Conservation (phyloP, 2,888 invertebrate species). For the Caenorhabditis panamensis region DNA sequence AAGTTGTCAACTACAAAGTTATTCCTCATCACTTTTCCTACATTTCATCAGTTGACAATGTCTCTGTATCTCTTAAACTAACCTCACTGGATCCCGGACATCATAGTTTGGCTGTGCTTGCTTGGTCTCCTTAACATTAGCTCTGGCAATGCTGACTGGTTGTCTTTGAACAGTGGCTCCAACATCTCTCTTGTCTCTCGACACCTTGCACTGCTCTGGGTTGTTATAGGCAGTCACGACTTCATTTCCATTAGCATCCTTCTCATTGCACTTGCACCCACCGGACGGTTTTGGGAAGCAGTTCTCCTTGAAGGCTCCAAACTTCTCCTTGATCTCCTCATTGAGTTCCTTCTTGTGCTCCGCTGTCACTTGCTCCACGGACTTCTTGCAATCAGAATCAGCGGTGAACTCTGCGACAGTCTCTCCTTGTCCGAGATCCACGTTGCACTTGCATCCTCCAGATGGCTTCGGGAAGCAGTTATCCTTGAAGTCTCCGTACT, state of each 20-base stretch:
- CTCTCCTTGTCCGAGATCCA: slow-evolving; percentile 72
- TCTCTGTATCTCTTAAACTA: not conserved
- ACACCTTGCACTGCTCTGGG: slow-evolving; percentile 71
- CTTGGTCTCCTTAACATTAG: slow-evolving; percentile 45
- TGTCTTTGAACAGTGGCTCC: slow-evolving; percentile 49
- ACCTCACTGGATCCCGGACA: slow-evolving; percentile 69
- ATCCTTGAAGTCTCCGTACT: slow-evolving; percentile 75
- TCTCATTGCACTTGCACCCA: slow-evolving; percentile 79
- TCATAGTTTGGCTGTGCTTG: slow-evolving; percentile 58
- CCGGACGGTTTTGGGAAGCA: slow-evolving; percentile 78
- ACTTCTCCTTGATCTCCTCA: slow-evolving; percentile 78
- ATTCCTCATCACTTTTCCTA: too few relatives aligned
- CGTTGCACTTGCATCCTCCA: slow-evolving; percentile 75
- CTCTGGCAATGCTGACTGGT: slow-evolving; percentile 46
- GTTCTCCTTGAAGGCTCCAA: slow-evolving; percentile 76
- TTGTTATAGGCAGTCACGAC: slow-evolving; percentile 73
- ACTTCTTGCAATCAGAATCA: slow-evolving; percentile 70
- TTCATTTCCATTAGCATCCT: slow-evolving; percentile 77
- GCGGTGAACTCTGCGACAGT: slow-evolving; percentile 63
- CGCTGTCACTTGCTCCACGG: slow-evolving; percentile 70
- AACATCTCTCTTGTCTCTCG: slow-evolving; percentile 65
- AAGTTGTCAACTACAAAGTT: too few relatives aligned
- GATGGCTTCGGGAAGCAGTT: slow-evolving; percentile 75
- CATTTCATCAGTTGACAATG: too few relatives aligned
- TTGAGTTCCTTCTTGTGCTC: slow-evolving; percentile 78